Evolutionary conservation across 2,113 vertebrate genomes (phyloP).

Genomic region (Eudyptes chrysolophus): DNA sequence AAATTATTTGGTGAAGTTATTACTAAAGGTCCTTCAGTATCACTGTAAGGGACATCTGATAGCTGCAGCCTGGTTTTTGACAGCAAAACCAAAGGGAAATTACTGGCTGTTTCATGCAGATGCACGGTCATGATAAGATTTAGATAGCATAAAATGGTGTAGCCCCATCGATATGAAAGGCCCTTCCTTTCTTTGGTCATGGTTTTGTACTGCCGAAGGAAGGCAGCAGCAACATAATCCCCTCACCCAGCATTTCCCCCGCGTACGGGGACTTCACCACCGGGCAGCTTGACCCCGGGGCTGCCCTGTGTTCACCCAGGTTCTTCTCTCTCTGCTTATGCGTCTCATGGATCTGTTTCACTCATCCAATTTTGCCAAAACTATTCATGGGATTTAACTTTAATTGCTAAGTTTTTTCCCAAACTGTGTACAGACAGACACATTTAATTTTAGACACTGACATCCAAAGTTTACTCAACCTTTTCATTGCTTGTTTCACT

Average conservation of each 20-base stretch:
- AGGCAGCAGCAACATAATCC: not conserved
- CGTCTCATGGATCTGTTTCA: not conserved
- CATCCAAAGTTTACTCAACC: not conserved
- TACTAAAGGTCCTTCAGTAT: not conserved
- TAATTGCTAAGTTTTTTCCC: not conserved
- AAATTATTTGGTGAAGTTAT: not conserved
- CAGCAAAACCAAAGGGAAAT: not conserved
- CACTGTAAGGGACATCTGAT: not conserved
- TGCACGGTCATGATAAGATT: not conserved
- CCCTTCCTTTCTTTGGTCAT: not conserved
- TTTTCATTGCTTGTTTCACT: not conserved
- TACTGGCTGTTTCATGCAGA: not conserved
- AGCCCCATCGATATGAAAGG: not conserved
- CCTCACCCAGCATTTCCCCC: not conserved
- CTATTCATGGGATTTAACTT: not conserved
- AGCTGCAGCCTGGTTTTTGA: not conserved
- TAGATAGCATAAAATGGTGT: not conserved
- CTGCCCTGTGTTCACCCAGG: not conserved
- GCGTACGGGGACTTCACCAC: fast-evolving
- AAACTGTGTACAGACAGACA: not conserved
- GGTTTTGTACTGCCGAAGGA: not conserved
- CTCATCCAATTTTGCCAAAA: not conserved
- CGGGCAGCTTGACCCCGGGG: not conserved
- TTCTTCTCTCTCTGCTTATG: not conserved
- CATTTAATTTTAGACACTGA: not conserved